These are phyloP conservation scores for Emys orbicularis DNA, from an alignment of 2,797 vertebrate genomes.

Conservation along the genomic window DNA sequence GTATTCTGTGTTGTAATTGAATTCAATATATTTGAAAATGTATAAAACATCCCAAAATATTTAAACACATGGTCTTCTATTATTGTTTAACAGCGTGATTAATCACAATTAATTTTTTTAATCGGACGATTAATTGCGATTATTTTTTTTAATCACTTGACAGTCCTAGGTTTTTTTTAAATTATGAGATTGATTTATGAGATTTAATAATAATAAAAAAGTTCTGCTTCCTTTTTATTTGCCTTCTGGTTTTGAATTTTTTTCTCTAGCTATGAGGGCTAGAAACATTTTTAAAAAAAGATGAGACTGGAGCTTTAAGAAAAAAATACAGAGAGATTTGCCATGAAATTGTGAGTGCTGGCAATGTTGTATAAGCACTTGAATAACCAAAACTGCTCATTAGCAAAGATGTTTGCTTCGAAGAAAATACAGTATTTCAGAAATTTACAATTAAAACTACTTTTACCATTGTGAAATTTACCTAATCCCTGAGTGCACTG, in stretches of 20 bases:
- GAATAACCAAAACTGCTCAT: background rate
- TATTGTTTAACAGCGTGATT: too few relatives aligned
- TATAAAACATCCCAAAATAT: too few relatives aligned
- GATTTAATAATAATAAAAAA: background rate
- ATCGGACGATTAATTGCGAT: too few relatives aligned
- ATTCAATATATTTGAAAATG: too few relatives aligned
- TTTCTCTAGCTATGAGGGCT: background rate
- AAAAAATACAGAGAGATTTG: background rate
- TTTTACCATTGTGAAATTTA: background rate
- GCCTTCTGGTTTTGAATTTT: background rate
- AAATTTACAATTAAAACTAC: background rate
- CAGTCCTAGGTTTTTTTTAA: background rate
- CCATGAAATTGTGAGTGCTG: background rate
- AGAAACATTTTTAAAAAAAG: fast-evolving
- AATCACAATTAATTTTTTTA: too few relatives aligned
- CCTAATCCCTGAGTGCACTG: background rate
- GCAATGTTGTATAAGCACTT: background rate
- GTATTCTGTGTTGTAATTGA: too few relatives aligned
- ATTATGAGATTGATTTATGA: background rate
- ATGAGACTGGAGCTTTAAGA: background rate
- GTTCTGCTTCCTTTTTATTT: background rate
- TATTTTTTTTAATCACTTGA: too few relatives aligned
- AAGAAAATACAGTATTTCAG: background rate
- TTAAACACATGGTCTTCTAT: too few relatives aligned
- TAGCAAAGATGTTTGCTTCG: background rate